phyloP scores from a whole-genome alignment of 2,797 vertebrate species.

The Argentina silus region DNA sequence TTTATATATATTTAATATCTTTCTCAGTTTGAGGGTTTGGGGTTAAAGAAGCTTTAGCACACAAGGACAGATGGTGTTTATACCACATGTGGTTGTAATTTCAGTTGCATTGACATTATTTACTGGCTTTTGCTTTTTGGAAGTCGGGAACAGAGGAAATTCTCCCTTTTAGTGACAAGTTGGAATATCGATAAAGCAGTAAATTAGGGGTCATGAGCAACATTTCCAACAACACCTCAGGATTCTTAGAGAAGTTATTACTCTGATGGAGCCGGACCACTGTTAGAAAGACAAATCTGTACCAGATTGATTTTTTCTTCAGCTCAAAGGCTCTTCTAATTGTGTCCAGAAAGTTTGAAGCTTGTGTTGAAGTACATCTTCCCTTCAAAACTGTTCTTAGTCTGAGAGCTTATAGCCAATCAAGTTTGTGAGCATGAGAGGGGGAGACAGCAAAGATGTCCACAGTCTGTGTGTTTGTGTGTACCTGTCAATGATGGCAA shows the following conservation, averaged over 20 bases:
- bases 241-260: conserved; percentile 19
- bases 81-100: conserved; percentile 46
- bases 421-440: background rate
- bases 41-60: conserved; percentile 16
- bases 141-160: conserved; percentile 19
- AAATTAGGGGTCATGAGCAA: conserved; percentile 16
- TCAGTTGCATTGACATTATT: conserved; percentile 28
- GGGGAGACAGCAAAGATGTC: background rate
- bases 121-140: conserved; percentile 27
- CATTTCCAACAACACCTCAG: conserved; percentile 26
- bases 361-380: background rate
- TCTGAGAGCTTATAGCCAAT: background rate
- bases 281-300: conserved; percentile 18
- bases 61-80: conserved; percentile 38
- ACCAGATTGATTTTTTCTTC: conserved; percentile 13
- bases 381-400: conserved; percentile 20
- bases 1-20: conserved; percentile 2
- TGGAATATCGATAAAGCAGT: conserved; percentile 33
- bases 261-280: conserved; percentile 16
- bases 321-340: background rate
- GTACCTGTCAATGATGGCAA: background rate
- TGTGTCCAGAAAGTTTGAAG: background rate
- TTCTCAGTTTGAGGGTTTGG: conserved; percentile 4
- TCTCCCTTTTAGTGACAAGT: conserved; percentile 41
- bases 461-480: conserved; percentile 4